Conservation (phyloP, 2,888 invertebrate genomes). For the Coecobrya sp. region DNA sequence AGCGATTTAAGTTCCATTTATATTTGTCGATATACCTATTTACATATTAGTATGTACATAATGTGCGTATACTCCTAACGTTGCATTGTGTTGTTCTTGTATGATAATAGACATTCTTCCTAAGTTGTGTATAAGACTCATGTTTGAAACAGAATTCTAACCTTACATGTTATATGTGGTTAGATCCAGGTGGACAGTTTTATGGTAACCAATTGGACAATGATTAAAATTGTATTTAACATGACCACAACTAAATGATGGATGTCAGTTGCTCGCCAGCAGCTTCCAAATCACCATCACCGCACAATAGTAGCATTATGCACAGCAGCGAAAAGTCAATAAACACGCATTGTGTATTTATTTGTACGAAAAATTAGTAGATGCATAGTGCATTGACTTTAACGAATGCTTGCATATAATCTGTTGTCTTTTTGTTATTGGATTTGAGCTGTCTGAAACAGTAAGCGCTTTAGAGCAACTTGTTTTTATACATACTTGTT, state of each 20-base stretch:
- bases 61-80: too few relatives aligned
- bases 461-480: background rate
- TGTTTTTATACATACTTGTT: background rate
- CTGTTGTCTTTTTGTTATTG: background rate
- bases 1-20: too few relatives aligned
- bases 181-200: background rate
- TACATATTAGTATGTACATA: too few relatives aligned
- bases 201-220: too few relatives aligned
- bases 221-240: constrained; percentile 54
- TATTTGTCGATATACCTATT: too few relatives aligned
- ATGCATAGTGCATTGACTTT: constrained; percentile 8
- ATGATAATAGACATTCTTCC: too few relatives aligned
- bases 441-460: constrained; percentile 19
- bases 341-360: constrained; percentile 10
- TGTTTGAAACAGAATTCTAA: background rate
- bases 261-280: constrained; percentile 63
- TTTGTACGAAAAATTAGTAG: background rate
- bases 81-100: too few relatives aligned
- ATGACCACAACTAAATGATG: constrained; percentile 11
- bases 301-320: background rate
- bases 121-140: too few relatives aligned
- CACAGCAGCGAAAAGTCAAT: background rate
- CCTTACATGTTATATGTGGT: background rate
- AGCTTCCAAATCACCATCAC: constrained; percentile 22
- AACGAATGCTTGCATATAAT: background rate